Conservation (phyloP, 2,113 vertebrate species). For the Pomatostomus ruficeps region DNA sequence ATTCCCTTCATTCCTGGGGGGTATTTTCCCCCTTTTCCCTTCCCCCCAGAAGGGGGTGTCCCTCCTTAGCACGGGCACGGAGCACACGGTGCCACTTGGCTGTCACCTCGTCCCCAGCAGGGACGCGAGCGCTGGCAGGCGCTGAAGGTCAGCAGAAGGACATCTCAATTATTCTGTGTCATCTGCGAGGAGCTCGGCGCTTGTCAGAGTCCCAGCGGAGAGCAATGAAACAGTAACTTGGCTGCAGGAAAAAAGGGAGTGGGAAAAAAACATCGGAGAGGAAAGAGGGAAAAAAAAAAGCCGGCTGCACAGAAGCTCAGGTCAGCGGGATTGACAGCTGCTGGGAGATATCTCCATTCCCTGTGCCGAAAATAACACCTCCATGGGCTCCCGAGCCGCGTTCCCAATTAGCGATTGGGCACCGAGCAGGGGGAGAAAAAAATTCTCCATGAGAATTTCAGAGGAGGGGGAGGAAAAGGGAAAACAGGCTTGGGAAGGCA, state of each 20-base stretch:
- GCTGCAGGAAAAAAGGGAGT: conserved; percentile 41
- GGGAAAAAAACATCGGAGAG: not conserved
- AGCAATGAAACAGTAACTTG: conserved; percentile 46
- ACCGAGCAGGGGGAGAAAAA: not conserved
- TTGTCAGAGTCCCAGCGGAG: conserved; percentile 56
- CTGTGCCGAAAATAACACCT: conserved; percentile 54
- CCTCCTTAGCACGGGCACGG: not conserved
- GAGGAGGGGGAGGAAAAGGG: conserved; percentile 17
- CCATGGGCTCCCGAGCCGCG: conserved; percentile 32
- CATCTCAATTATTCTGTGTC: conserved; percentile 71
- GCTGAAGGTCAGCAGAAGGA: conserved; percentile 74
- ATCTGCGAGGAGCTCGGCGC: conserved; percentile 55
- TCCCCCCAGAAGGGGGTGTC: not conserved
- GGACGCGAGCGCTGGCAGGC: conserved; percentile 31
- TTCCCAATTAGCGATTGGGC: conserved; percentile 53
- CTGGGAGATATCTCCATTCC: conserved; percentile 57
- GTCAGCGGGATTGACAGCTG: conserved; percentile 64
- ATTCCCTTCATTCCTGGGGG: not conserved
- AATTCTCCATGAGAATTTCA: not conserved
- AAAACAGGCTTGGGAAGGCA: conserved; percentile 3
- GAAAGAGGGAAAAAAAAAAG: not conserved
- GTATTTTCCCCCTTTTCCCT: fast-evolving
- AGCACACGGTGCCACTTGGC: conserved; percentile 25
- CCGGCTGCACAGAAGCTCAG: conserved; percentile 51
- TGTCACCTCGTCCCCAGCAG: conserved; percentile 25